Conservation (phyloP, 2,113 vertebrate genomes). For the Neofelis nebulosa region DNA sequence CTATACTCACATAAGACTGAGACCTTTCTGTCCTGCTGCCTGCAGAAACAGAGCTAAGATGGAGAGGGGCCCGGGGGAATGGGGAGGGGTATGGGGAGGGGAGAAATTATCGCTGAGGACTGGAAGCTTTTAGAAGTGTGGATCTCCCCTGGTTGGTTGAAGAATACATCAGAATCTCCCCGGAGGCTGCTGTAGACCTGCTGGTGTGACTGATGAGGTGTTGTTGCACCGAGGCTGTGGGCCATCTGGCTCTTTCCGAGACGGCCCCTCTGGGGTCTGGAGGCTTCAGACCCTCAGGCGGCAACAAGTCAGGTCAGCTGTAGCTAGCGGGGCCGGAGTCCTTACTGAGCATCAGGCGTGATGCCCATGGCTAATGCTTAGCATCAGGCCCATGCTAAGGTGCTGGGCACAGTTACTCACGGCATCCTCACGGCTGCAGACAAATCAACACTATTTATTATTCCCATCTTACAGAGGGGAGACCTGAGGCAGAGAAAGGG, state of each 20-base stretch:
- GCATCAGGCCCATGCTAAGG: background rate
- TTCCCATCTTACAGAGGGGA: background rate
- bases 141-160: background rate
- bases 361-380: no score
- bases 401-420: accelerated
- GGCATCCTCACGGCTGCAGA: background rate
- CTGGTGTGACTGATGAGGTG: constrained; percentile 44
- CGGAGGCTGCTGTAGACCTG: background rate
- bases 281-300: background rate
- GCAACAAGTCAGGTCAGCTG: background rate
- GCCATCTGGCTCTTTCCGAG: constrained; percentile 29
- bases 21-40: background rate
- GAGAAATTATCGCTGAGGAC: background rate
- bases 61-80: constrained; percentile 19
- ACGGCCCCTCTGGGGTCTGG: background rate
- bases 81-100: background rate
- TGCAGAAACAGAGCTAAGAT: constrained; percentile 47
- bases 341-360: accelerated
- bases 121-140: constrained; percentile 51
- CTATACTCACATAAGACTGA: background rate
- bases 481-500: background rate
- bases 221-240: background rate
- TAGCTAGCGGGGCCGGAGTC: accelerated
- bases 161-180: background rate
- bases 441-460: no score